These are phyloP conservation scores for Archips crataeganus DNA, from an alignment of 2,888 invertebrate genomes.

Conservation along the genomic window DNA sequence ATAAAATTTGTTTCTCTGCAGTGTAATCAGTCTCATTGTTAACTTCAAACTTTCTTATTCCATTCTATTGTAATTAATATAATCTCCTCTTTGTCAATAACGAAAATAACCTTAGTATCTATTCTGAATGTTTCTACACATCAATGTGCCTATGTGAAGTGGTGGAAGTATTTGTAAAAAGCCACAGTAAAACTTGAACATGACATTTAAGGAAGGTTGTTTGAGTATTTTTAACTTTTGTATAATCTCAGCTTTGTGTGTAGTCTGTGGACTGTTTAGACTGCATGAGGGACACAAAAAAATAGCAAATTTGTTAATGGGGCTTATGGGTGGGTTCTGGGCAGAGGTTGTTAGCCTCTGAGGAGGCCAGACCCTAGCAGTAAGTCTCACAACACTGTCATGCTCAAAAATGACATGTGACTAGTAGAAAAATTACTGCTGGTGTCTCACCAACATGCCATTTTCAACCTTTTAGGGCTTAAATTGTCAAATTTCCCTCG, in stretches of 20 bases:
- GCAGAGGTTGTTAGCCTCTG: constrained; percentile 47
- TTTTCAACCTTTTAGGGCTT: background rate
- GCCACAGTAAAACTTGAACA: constrained; percentile 26
- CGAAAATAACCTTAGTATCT: constrained; percentile 24
- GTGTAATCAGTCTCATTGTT: constrained; percentile 42
- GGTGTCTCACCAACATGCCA: background rate
- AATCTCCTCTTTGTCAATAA: constrained; percentile 20
- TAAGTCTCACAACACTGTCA: constrained; percentile 4
- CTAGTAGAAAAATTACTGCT: constrained; percentile 5
- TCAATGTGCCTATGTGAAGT: constrained; percentile 14
- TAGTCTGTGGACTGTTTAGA: constrained; percentile 52
- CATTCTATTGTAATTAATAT: constrained; percentile 22
- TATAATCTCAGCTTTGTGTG: constrained; percentile 43
- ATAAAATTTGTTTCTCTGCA: constrained; percentile 59
- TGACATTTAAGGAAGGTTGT: constrained; percentile 39
- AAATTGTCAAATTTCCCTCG: background rate
- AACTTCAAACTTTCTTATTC: constrained; percentile 25
- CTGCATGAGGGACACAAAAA: constrained; percentile 72
- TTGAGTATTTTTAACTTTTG: constrained; percentile 41
- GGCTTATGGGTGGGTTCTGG: constrained; percentile 54
- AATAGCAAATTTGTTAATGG: constrained; percentile 75
- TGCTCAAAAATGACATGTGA: constrained; percentile 4
- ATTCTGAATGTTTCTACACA: constrained; percentile 24
- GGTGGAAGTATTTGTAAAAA: constrained; percentile 12
- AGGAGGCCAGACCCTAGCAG: constrained; percentile 46